Base-by-base conservation (phyloP, 2,888 invertebrate species). In the Odontocerum albicorne region DNA sequence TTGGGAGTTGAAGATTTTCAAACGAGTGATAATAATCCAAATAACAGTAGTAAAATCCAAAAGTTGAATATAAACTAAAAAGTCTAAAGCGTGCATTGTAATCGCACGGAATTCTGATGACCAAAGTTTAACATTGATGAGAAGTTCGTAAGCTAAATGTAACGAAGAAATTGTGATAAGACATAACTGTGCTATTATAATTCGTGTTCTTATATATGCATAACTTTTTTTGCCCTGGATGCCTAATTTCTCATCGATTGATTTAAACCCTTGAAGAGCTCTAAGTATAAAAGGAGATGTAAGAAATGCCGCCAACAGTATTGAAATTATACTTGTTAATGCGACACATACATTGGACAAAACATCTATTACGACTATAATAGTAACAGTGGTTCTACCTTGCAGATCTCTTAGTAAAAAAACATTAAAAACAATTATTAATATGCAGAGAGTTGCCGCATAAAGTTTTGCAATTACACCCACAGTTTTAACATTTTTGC, bases 1-100 rank as follows among this genome's bases (percentile, higher is more conserved):
- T 39, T 53, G 57, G 7, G 51, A 19, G 31, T 57, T 57, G 42
- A 49, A 57, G 15, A 44, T 13, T 31, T 43, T 44, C 6, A 57
- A 39, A 4, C 57, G 49, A 2, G 54, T 49, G 1, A 57, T 54
- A 27, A 57, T 40, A 33, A 55, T 55, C 58, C 58, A 50, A 31
- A 58, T 43, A 2, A 58, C 33, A 7, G 49, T 31, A 6, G 50
- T 35, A 36, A 58, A 58, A 47, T 58, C 50, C 2, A 58, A 49
- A 4, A 50, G 13, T 15, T 51, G 53, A 12, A 43, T 8, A 13
- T 49, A 49, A 4, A 38, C 32, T 10, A 33, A 43, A 10, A 49
- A 33, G 15, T 55, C 45, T 15, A 33, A 20, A 3, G 39, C 4
- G 8, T 55, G 55, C 21, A 55, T 49, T 1, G 39, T 27, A 19